Percentiles rank a stretch among this genome's conserved stretches.
Evolutionary conservation across 1,140 invertebrate species (phyloP).

Genomic region (Drosophila tsacasi): DNA sequence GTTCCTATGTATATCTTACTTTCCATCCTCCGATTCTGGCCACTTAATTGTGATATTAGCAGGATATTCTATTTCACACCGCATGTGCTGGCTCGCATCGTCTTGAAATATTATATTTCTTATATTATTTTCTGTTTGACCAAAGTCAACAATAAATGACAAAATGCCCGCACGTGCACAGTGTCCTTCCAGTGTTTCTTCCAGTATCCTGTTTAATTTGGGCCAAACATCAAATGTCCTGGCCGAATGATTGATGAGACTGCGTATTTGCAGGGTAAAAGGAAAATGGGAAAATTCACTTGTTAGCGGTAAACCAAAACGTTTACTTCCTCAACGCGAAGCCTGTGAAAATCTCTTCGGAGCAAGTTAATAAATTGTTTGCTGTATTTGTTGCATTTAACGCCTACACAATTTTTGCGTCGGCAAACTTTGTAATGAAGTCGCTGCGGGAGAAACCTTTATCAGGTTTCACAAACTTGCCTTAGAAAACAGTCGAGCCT

Average conservation of each 20-base stretch:
- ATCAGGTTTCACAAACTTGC: slow-evolving; percentile 21
- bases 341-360: slow-evolving; percentile 40
- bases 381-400: slow-evolving; percentile 52
- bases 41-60: slow-evolving; percentile 36
- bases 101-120: slow-evolving; percentile 49
- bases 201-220: slow-evolving; percentile 33
- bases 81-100: slow-evolving; percentile 39
- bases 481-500: slow-evolving; percentile 11
- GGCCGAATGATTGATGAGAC: slow-evolving; percentile 64
- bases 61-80: slow-evolving; percentile 31
- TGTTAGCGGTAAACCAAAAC: slow-evolving; percentile 64
- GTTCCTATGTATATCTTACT: not conserved
- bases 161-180: slow-evolving; percentile 43
- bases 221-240: slow-evolving; percentile 46
- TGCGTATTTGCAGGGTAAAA: slow-evolving; percentile 4
- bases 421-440: slow-evolving; percentile 46
- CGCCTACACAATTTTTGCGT: slow-evolving; percentile 39
- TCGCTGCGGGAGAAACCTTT: slow-evolving; percentile 45
- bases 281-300: slow-evolving; percentile 53
- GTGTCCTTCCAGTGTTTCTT: not conserved
- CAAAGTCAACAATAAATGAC: slow-evolving; percentile 52
- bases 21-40: not conserved
- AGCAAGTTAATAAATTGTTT: slow-evolving; percentile 53
- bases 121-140: slow-evolving; percentile 44
- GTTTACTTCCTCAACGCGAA: slow-evolving; percentile 29